Evolutionary conservation across 2,888 invertebrate genomes (phyloP).

Genomic region (Drosophila crucigera): DNA sequence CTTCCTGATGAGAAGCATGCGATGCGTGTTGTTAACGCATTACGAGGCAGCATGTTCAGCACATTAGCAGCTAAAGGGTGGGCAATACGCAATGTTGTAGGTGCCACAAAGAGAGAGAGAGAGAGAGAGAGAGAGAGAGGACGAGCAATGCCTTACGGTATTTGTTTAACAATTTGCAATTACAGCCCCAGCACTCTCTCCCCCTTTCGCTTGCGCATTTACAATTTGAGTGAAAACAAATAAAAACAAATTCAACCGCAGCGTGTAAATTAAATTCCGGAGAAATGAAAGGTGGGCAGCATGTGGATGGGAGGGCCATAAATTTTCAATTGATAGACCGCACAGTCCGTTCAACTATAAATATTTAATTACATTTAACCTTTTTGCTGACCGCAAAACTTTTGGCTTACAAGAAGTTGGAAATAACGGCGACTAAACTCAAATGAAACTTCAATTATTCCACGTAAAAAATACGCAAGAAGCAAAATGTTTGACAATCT

Average conservation of each 20-base stretch:
- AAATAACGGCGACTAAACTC: conserved; percentile 48
- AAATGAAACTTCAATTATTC: conserved; percentile 80
- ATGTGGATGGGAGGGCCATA: conserved; percentile 33
- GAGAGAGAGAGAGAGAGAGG: background rate
- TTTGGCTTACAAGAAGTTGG: conserved; percentile 28
- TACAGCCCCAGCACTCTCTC: conserved; percentile 15
- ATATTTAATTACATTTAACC: conserved; percentile 77
- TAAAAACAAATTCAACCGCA: conserved; percentile 60
- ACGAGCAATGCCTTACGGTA: conserved; percentile 26
- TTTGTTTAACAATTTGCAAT: conserved; percentile 62
- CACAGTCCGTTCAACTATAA: conserved; percentile 57
- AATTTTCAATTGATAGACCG: conserved; percentile 71
- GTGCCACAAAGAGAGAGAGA: background rate
- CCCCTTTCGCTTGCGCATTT: conserved; percentile 38
- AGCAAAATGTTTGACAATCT: conserved; percentile 43
- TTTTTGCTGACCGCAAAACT: conserved; percentile 60
- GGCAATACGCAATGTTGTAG: conserved; percentile 8
- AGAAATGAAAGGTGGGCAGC: background rate
- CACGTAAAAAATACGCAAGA: conserved; percentile 73
- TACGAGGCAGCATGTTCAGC: conserved; percentile 69
- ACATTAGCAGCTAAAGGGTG: conserved; percentile 59
- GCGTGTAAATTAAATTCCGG: conserved; percentile 64
- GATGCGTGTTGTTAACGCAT: conserved; percentile 74
- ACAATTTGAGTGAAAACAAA: conserved; percentile 72
- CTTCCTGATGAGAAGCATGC: conserved; percentile 32